Evolutionary conservation across 2,797 vertebrate species (phyloP), one percentile per base, ranked within the genome.

Genomic region (Sarcoramphus papa): DNA sequence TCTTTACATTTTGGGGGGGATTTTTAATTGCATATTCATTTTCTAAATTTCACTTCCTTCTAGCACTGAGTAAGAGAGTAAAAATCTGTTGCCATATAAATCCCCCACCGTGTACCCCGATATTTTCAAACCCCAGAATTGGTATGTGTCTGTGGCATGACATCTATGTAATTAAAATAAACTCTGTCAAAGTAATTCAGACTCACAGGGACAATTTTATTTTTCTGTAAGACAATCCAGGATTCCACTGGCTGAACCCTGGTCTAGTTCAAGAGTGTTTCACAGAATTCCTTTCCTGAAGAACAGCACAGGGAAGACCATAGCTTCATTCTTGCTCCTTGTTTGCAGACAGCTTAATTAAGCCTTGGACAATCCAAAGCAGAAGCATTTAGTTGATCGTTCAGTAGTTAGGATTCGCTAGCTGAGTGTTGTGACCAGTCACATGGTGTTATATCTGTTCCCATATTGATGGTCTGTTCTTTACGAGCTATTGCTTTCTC

Each of bases 401-500:
- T 80, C 64, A 10, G 31, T 16, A 85, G 51, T 43, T 28, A 86
- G 72, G 47, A 91, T 83, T 77, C 2, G 1, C 37, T 74, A 88
- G 35, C 53, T 27, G 72, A 88, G 40, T 69, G 57, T 31, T 91
- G 62, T 94, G 91, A 95, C 75, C 85, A 72, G 69, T 96, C 95
- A 86, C 20, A 0, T 88, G 82, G 20, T 86, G 35, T 79, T 81
- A 47, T 90, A 84, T 90, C 82, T 82, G 73, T 93, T 96, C 76
- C 59, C 87, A 63, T 90, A 82, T 27, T 95, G 89, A 92, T 92
- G 89, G 67, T 76, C 87, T 94, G 85, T 81, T 94, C 90, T 93
- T 76, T 18, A 45, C 4, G 23, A 96, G 79, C 82, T 72, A 81
- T 59, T 90, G 73, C 73, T 95, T 78, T 95, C 76, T 86, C 82